A percentile compares a stretch with the other conserved stretches of the same genome.
phyloP scores from a whole-genome alignment of 2,888 invertebrate genomes.

The Drosophila parthenogenetica region DNA sequence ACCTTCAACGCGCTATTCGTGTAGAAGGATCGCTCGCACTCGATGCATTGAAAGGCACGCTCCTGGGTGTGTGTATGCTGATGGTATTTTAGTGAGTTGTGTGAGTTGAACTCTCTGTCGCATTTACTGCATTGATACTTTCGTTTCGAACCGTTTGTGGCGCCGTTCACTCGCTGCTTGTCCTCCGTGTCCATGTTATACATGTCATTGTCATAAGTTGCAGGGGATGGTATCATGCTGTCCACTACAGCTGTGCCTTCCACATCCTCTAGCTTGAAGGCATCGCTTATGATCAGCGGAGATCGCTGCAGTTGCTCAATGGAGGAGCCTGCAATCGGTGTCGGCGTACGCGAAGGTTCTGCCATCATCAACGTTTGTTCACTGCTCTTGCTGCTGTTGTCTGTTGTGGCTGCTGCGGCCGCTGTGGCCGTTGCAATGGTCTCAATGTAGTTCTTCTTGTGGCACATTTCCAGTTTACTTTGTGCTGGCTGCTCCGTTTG shows the following conservation, averaged over 20 bases:
- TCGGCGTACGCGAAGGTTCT: conserved; percentile 35
- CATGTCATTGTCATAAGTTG: conserved; percentile 16
- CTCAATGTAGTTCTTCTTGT: conserved; percentile 44
- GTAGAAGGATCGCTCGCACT: conserved; percentile 93
- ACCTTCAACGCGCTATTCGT: conserved; percentile 93
- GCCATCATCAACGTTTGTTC: conserved; percentile 35
- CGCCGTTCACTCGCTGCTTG: conserved; percentile 3
- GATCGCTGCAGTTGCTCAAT: conserved; percentile 65
- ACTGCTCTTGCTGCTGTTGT: conserved; percentile 7
- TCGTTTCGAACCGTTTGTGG: conserved; percentile 26
- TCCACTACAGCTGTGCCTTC: conserved; percentile 21
- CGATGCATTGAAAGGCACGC: conserved; percentile 91
- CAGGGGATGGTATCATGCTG: conserved; percentile 34
- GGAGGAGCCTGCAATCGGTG: conserved; percentile 39
- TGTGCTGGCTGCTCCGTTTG: conserved; percentile 18
- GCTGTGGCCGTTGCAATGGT: conserved; percentile 15
- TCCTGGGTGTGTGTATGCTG: conserved; percentile 92
- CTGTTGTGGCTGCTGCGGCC: not conserved
- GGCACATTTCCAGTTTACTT: conserved; percentile 25
- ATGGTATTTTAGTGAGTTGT: conserved; percentile 94
- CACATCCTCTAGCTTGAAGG: conserved; percentile 62
- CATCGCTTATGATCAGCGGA: conserved; percentile 51
- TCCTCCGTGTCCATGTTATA: conserved; percentile 25
- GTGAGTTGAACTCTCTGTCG: conserved; percentile 90
- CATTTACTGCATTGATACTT: conserved; percentile 86